A percentile compares a stretch with the other conserved stretches of the same genome.
phyloP scores from a whole-genome alignment of 1,140 invertebrate genomes.

The Rhysida immarginata region DNA sequence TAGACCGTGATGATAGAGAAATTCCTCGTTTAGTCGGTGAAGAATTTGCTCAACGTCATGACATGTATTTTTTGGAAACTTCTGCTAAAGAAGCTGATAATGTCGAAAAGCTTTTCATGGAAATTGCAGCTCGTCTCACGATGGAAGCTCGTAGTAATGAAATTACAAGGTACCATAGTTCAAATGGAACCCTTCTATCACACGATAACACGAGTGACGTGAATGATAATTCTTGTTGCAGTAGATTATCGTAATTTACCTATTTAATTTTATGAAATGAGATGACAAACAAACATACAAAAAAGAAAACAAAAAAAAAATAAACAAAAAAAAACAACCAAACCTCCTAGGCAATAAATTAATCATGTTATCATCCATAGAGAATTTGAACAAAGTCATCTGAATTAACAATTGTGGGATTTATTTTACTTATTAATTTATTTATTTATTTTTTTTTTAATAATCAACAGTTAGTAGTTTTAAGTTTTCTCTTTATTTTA shows the following conservation, averaged over 20 bases:
- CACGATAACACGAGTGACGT: background rate
- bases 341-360: too few relatives aligned
- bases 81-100: conserved; percentile 96
- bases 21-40: conserved; percentile 88
- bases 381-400: too few relatives aligned
- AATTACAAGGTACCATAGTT: background rate
- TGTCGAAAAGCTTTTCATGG: conserved; percentile 90
- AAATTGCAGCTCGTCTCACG: conserved; percentile 51
- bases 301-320: too few relatives aligned
- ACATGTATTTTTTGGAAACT: conserved; percentile 96
- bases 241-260: conserved; percentile 9
- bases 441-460: too few relatives aligned
- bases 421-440: too few relatives aligned
- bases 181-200: background rate
- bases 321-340: too few relatives aligned
- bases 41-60: conserved; percentile 84
- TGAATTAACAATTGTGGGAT: too few relatives aligned
- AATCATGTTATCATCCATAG: too few relatives aligned
- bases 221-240: conserved; percentile 5
- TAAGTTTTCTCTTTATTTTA: too few relatives aligned
- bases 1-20: conserved; percentile 84
- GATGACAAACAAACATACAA: too few relatives aligned
- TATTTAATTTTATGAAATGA: too few relatives aligned
- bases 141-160: conserved; percentile 20
- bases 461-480: too few relatives aligned